phyloP scores from a whole-genome alignment of 2,888 invertebrate species.

The Crossocerus cetratus region DNA sequence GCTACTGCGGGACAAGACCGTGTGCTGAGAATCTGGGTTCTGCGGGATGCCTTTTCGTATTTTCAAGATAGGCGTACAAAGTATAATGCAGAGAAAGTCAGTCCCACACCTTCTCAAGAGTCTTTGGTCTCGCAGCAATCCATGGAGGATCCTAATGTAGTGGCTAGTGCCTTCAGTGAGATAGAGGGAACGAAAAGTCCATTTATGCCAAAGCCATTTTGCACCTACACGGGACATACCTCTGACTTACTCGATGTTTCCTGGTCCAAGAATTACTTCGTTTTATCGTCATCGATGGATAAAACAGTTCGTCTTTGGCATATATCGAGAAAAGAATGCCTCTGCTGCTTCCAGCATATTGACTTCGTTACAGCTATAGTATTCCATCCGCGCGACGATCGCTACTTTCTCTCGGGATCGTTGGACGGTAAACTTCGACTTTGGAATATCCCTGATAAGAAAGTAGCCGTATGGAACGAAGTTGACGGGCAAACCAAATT shows the following conservation, averaged over 20 bases:
- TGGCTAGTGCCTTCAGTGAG: constrained; percentile 79
- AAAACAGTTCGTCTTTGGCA: constrained; percentile 99
- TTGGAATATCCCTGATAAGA: constrained; percentile 99
- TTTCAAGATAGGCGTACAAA: constrained; percentile 98
- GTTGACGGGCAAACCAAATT: constrained; percentile 95
- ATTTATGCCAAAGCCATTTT: constrained; percentile 94
- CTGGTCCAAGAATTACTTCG: constrained; percentile 99
- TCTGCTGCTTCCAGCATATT: constrained; percentile 99
- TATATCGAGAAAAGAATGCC: constrained; percentile 96
- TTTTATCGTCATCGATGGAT: constrained; percentile 98
- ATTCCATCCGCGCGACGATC: constrained; percentile 95
- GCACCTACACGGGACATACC: constrained; percentile 95
- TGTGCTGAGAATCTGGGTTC: constrained; percentile 95
- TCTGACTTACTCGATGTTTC: constrained; percentile 97
- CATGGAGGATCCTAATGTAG: constrained; percentile 80
- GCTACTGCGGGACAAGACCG: constrained; percentile 99
- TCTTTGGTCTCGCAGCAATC: constrained; percentile 90
- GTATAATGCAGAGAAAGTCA: constrained; percentile 93
- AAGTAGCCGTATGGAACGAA: constrained; percentile 98
- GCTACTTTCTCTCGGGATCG: constrained; percentile 97
- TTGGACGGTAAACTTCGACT: constrained; percentile 98
- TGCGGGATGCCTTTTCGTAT: constrained; percentile 92
- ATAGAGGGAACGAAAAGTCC: constrained; percentile 80
- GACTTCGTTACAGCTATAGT: constrained; percentile 99
- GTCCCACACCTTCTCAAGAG: constrained; percentile 95